phyloP scores from a whole-genome alignment of 1,140 invertebrate genomes.

The Hyposmocoma kahamanoa region DNA sequence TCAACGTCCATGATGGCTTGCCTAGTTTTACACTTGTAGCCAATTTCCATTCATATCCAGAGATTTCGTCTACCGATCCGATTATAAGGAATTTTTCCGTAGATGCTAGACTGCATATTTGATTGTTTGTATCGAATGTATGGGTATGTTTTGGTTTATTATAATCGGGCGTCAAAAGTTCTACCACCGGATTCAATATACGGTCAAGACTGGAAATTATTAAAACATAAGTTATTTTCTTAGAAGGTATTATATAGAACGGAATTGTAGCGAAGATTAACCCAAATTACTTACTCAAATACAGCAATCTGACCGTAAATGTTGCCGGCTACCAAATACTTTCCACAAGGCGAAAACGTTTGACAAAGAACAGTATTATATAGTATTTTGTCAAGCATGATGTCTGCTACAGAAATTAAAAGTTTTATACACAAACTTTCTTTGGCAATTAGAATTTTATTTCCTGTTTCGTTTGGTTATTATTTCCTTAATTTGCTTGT shows the following conservation, averaged over 20 bases:
- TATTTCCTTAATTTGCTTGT: too few relatives aligned
- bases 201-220: conserved; percentile 73
- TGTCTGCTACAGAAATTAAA: too few relatives aligned
- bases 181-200: conserved; percentile 74
- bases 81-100: conserved; percentile 84
- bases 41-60: conserved; percentile 84
- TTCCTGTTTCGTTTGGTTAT: too few relatives aligned
- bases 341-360: conserved; percentile 87
- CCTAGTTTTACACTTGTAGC: conserved; percentile 77
- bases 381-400: conserved; percentile 64
- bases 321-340: conserved; percentile 87
- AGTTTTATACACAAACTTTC: too few relatives aligned
- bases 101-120: conserved; percentile 82
- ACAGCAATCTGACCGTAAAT: conserved; percentile 88
- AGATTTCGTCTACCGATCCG: conserved; percentile 82
- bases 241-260: neutral
- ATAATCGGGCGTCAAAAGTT: conserved; percentile 73
- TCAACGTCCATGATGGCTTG: conserved; percentile 80
- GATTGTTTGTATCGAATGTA: conserved; percentile 73
- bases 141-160: conserved; percentile 76
- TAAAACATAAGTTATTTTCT: neutral
- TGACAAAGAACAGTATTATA: conserved; percentile 88
- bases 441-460: too few relatives aligned
- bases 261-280: conserved; percentile 5
- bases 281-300: conserved; percentile 81